Base-by-base conservation (phyloP, 2,888 invertebrate species). In the Epinotia ramella region DNA sequence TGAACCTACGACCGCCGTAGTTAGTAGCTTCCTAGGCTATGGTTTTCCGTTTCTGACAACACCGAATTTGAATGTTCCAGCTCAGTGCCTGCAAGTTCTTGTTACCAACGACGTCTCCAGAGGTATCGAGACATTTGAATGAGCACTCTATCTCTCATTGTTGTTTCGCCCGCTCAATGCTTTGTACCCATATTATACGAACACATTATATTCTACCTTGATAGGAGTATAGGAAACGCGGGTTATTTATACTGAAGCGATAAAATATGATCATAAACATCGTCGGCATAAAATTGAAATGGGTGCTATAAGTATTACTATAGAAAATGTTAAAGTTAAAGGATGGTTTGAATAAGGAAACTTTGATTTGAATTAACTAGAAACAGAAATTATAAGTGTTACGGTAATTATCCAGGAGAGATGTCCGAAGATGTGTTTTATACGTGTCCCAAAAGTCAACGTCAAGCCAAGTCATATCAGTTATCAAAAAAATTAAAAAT, bases 51-150 rank as follows among this genome's bases (percentile, higher is more conserved):
- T 68, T 69, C 44, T 46, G 46, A 60, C 44, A 59, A 60, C 46
- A 60, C 46, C 69, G 24, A 44, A 59, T 73, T 72, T 46, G 44
- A 65, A 65, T 59, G 65, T 59, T 59, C 57, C 57, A 65, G 57
- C 44, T 24, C 65, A 24, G n/a, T 57, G 28, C 59, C 44, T 59
- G 57, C 59, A 59, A 59, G 44, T 68, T 59, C 57, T 62, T 49
- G 59, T 70, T 59, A 46, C 49, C 33, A 73, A 57, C 72, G 62
- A 44, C 62, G 64, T 65, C 46, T 65, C 64, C 9, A 57, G 68
- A 24, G 69, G 59, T 46, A 24, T 49, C 68, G 59, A 70, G 75
- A 75, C 75, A 49, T 66, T 71, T 75, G 70, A 75, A 75, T 75
- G 59, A 75, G 53, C 75, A 40, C 65, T 53, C 65, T 53, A 40